These are phyloP conservation scores for Thalassoma bifasciatum DNA, from an alignment of 2,113 vertebrate genomes.

Conservation along the genomic window DNA sequence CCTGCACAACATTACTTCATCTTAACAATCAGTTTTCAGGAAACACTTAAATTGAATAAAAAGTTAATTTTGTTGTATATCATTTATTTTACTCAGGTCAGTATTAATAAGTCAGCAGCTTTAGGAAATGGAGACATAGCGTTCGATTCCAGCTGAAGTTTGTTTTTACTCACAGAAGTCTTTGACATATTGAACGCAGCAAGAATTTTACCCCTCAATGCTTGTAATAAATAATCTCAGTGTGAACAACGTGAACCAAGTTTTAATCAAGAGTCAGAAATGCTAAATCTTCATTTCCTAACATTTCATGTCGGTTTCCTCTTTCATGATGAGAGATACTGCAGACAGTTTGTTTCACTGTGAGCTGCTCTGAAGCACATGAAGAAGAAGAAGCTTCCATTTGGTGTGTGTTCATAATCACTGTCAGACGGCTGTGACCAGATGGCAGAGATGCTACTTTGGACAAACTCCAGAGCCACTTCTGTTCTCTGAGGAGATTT, in stretches of 20 bases:
- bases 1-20: too few relatives aligned
- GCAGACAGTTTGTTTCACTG: slow-evolving; percentile 38
- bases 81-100: neutral
- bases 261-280: slow-evolving; percentile 15
- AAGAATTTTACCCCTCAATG: neutral
- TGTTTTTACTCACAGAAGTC: neutral
- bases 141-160: neutral
- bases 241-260: neutral
- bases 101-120: neutral
- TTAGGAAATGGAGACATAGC: neutral
- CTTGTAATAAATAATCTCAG: neutral
- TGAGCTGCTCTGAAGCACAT: slow-evolving; percentile 46
- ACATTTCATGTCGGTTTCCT: slow-evolving; percentile 8
- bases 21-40: too few relatives aligned
- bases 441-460: slow-evolving; percentile 72
- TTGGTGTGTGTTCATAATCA: slow-evolving; percentile 64
- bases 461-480: slow-evolving; percentile 72
- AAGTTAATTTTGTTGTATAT: too few relatives aligned
- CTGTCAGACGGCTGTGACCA: slow-evolving; percentile 71
- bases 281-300: neutral
- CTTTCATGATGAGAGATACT: slow-evolving; percentile 33
- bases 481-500: slow-evolving; percentile 62
- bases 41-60: too few relatives aligned
- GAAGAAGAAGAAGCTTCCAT: slow-evolving; percentile 56
- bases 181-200: neutral